Evolutionary conservation across 1,140 invertebrate species (phyloP).

Genomic region (Orchestia grillus): DNA sequence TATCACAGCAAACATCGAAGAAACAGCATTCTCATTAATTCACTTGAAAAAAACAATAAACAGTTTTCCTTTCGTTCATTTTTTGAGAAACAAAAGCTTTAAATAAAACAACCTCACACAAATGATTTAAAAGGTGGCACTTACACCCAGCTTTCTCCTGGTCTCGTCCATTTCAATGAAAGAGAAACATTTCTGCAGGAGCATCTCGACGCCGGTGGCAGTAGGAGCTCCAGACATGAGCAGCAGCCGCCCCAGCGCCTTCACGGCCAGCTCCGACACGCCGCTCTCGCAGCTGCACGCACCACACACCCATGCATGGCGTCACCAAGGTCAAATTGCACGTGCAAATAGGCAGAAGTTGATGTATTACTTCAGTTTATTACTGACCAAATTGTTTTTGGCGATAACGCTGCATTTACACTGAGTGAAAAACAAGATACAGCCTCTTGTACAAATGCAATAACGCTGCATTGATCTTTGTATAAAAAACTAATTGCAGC

Average conservation of each 20-base stretch:
- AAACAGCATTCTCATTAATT: no score
- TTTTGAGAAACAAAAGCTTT: no score
- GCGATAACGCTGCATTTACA: no score
- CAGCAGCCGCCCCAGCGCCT: conserved; percentile 91
- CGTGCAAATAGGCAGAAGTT: not conserved
- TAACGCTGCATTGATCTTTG: no score
- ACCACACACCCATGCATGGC: not conserved
- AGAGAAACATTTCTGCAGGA: conserved; percentile 94
- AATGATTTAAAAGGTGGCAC: not conserved
- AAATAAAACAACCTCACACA: not conserved
- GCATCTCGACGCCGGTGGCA: conserved; percentile 95
- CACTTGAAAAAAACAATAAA: no score
- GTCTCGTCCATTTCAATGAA: conserved; percentile 39
- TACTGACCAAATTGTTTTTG: no score
- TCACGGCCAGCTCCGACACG: conserved; percentile 96
- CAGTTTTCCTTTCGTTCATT: no score
- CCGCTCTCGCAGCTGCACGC: conserved; percentile 85
- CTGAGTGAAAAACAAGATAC: no score
- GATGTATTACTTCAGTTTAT: no score
- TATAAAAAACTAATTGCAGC: no score
- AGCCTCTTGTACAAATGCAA: no score
- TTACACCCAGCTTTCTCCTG: conserved; percentile 32
- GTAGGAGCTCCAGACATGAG: conserved; percentile 92
- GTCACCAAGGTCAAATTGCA: not conserved
- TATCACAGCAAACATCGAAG: no score